phyloP scores from a whole-genome alignment of 2,888 invertebrate genomes.

The Luffia ferchaultella region DNA sequence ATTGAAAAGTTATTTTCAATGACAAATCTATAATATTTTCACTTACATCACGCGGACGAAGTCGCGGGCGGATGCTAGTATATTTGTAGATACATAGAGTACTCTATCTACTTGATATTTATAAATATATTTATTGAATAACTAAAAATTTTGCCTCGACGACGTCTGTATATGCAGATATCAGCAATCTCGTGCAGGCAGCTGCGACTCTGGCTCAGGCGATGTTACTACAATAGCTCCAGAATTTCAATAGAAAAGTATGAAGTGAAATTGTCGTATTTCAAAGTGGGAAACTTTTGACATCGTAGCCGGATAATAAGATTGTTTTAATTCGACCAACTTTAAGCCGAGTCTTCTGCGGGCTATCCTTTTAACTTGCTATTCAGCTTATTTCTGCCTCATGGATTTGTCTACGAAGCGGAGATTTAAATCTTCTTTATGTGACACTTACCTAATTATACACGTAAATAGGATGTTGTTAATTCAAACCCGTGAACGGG shows the following conservation, averaged over 20 bases:
- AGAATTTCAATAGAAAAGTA: neutral
- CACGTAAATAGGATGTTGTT: neutral
- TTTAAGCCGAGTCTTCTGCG: slow-evolving; percentile 25
- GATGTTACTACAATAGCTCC: neutral
- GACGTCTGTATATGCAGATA: neutral
- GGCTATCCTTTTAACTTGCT: slow-evolving; percentile 43
- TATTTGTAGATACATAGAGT: too few species aligned
- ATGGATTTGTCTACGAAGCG: slow-evolving; percentile 32
- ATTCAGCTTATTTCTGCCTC: slow-evolving; percentile 46
- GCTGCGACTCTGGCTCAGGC: neutral
- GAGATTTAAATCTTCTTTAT: slow-evolving; percentile 26
- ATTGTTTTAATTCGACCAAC: slow-evolving; percentile 43
- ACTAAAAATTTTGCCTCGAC: too few species aligned
- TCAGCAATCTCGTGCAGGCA: neutral
- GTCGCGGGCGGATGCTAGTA: too few species aligned
- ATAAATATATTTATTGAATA: too few species aligned
- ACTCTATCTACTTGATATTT: too few species aligned
- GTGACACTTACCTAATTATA: slow-evolving; percentile 26
- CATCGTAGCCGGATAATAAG: slow-evolving; percentile 32
- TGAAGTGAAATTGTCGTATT: slow-evolving; percentile 16
- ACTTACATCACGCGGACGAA: too few species aligned
- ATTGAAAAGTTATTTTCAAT: too few species aligned
- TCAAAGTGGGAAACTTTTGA: slow-evolving; percentile 26
- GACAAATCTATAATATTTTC: too few species aligned
- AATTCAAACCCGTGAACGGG: neutral